Conservation (phyloP, 2,888 invertebrate species). For the Liodrosophila aerea region DNA sequence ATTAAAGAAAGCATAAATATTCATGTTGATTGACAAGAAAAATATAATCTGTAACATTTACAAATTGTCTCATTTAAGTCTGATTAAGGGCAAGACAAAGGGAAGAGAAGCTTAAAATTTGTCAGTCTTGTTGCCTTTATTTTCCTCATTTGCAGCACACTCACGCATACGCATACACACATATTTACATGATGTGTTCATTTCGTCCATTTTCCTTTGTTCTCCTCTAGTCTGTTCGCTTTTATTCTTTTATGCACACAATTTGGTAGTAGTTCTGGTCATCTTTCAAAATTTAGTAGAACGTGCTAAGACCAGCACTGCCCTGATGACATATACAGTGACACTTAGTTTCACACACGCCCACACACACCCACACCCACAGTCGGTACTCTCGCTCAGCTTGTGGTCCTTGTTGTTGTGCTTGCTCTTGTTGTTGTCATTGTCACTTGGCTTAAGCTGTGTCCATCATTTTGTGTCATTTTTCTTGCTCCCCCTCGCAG, state of each 20-base stretch:
- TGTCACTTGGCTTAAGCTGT: conserved; percentile 49
- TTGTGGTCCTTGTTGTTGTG: conserved; percentile 29
- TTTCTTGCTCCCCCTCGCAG: conserved; percentile 14
- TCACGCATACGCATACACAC: not conserved
- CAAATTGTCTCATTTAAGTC: no score
- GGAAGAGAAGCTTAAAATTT: conserved; percentile 20
- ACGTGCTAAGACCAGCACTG: conserved; percentile 35
- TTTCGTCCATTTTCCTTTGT: conserved; percentile 12
- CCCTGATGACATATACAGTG: conserved; percentile 2
- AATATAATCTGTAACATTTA: no score
- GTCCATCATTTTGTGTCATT: conserved; percentile 44
- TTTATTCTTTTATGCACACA: no score
- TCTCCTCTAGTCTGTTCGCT: no score
- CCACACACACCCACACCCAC: conserved; percentile 20
- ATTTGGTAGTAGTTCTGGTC: conserved; percentile 53
- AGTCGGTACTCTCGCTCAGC: conserved; percentile 17
- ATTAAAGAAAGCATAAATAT: no score
- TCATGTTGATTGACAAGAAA: no score
- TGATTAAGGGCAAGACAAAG: conserved; percentile 5
- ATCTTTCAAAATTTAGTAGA: conserved; percentile 67
- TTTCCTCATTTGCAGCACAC: no score
- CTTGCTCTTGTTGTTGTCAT: conserved; percentile 38
- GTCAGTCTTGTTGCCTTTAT: conserved; percentile 13
- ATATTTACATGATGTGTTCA: conserved; percentile 50
- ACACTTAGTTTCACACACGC: conserved; percentile 8